Evolutionary conservation across 1,140 invertebrate genomes (phyloP), one percentile per base, ranked within the genome.

Genomic region (Pseudoatta argentina): DNA sequence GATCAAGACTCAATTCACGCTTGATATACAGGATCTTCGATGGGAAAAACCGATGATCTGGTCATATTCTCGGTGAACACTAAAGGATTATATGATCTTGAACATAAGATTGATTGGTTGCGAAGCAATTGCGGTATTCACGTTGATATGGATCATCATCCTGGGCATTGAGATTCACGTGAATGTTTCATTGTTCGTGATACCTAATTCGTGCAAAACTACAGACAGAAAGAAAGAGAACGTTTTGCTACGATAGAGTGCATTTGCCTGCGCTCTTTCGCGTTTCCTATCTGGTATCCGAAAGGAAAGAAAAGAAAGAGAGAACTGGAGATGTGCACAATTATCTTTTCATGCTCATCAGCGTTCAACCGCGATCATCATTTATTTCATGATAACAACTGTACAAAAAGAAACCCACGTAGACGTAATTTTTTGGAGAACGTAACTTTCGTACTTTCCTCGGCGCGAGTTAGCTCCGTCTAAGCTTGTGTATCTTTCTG

Each of bases 351-450:
- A 55, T 48, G 61, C 61, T 77, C 57, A 85, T 27, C 27, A 64
- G 16, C 59, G 59, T 77, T 77, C 30, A 78, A 78, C 14, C 57
- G 44, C 59, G 44, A 77, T 18, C 82, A 14, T 18, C 48, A 85
- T 85, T 85, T 67, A 66, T 18, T 78, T 85, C 66, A 77, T 55
- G 34, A 85, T 14, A 67, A 67, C 44, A 77, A 87, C 21, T 89
- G 88, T 89, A 89, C 87, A 89, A 89, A 89, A 53, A 57, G 10
- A 57, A 67, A 75, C 16, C 14, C 53, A 82, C 63, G 44, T 89
- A 89, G 77, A 59, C 69, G 30, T 89, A 87, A 64, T 67, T n/a
- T 78, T 78, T 78, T 86, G 30, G 21, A 61, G 44, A 51, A 89
- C n/a, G 59, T 78, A 85, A 85, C 34, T 85, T 85, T 85, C 82